phyloP scores from a whole-genome alignment of 2,888 invertebrate genomes.

The Polietes domitor region DNA sequence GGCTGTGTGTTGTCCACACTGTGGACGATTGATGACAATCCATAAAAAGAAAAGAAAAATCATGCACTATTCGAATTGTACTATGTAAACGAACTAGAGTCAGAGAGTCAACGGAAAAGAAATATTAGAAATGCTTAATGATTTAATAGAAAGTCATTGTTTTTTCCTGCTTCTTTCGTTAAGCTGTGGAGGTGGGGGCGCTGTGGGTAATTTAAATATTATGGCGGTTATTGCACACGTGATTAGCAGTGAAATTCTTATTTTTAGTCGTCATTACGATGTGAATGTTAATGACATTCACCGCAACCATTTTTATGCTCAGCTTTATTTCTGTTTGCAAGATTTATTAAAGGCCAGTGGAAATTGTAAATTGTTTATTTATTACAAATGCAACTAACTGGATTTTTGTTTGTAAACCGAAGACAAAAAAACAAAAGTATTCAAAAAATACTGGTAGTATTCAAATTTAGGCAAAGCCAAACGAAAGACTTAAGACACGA shows the following conservation, averaged over 20 bases:
- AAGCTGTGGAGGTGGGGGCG: neutral
- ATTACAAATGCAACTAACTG: neutral
- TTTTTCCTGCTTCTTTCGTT: neutral
- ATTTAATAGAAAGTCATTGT: slow-evolving; percentile 20
- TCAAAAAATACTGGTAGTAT: neutral
- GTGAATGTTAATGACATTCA: slow-evolving; percentile 33
- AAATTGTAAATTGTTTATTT: neutral
- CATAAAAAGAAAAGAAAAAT: neutral
- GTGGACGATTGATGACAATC: slow-evolving; percentile 8
- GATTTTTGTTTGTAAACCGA: too few relatives aligned
- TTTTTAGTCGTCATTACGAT: slow-evolving; percentile 17
- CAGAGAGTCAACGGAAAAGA: neutral
- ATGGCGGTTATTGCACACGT: slow-evolving; percentile 1
- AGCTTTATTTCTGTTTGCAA: slow-evolving; percentile 5
- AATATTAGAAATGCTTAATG: neutral
- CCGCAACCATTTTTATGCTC: slow-evolving; percentile 24
- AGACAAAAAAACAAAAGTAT: too few relatives aligned
- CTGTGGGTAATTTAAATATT: neutral
- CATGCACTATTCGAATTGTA: slow-evolving; percentile 21
- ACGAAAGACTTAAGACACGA: neutral
- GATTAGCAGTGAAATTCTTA: slow-evolving; percentile 43
- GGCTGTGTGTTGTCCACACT: neutral
- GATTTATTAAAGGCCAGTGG: slow-evolving; percentile 9
- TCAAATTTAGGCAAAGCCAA: neutral
- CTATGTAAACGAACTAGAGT: too few relatives aligned